Evolutionary conservation across 2,113 vertebrate genomes (phyloP), one percentile per base, ranked within the genome.

Genomic region (Caloenas nicobarica): DNA sequence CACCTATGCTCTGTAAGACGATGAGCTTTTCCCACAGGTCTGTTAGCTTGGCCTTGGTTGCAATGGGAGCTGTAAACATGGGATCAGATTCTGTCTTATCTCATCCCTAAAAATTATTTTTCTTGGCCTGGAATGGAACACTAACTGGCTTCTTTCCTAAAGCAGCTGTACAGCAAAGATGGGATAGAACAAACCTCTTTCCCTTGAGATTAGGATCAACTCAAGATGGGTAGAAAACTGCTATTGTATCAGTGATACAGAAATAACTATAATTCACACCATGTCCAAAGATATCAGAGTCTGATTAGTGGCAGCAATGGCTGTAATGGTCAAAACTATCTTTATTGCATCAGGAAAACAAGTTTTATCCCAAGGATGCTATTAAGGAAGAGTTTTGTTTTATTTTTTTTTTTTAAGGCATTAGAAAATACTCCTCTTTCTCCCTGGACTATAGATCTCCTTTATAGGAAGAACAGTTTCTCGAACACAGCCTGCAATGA

Each of bases 21-120:
- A 5, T 0, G 4, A 78, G 66, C 48, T 40, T 93, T 90, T 92
- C 93, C 89, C 84, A 85, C 84, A 95, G 84, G 96, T 96, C 93
- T 91, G 24, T 44, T 81, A 53, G 61, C 73, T 88, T 74, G 77
- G 83, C 77, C 81, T 72, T 54, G 65, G 57, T 46, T 95, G 93
- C 70, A 86, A 31, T 86, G 86, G 80, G 86, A 93, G 86, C 90
- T 92, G 77, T 81, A 95, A 96, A 84, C 70, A 86, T 12, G 21
- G 33, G 76, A 81, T 94, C 65, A 74, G 64, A 88, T 93, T 96
- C 86, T 93, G 53, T 51, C 87, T 96, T 97, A 96, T 97, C 95
- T 94, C 95, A 96, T 93, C 88, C 90, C 56, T 79, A 74, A 91
- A 96, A 93, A 60, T 89, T 94, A 96, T 95, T 96, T 95, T 94